Percentiles rank a stretch among this genome's conserved stretches.
These are phyloP conservation scores for Bettongia penicillata DNA, from an alignment of 2,113 vertebrate genomes.

Conservation along the genomic window DNA sequence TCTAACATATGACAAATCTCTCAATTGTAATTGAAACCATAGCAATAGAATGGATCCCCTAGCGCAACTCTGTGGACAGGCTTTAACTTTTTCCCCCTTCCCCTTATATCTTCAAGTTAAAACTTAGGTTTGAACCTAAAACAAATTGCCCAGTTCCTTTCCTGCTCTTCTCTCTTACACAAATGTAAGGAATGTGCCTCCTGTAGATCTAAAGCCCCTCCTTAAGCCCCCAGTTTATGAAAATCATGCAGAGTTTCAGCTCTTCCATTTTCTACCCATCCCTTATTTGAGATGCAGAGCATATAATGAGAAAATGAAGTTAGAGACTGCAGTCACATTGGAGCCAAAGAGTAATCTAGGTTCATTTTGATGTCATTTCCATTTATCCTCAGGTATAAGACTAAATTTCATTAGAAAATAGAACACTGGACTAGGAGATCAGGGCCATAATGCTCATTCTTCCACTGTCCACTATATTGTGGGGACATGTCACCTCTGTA, in stretches of 20 bases:
- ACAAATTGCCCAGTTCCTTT: not conserved
- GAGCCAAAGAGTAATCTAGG: not conserved
- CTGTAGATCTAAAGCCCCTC: not conserved
- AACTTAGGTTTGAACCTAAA: not conserved
- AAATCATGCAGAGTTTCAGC: not conserved
- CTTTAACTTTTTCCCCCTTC: constrained; percentile 16
- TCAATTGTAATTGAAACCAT: not conserved
- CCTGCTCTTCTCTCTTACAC: too few species aligned
- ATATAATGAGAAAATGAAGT: not conserved
- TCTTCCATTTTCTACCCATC: not conserved
- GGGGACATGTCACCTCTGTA: not conserved
- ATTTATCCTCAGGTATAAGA: not conserved
- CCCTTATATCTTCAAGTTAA: not conserved
- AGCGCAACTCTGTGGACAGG: not conserved
- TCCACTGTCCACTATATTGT: not conserved
- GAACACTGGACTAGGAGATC: not conserved
- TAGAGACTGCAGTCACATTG: not conserved
- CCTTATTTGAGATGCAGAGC: not conserved
- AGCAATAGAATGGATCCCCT: not conserved
- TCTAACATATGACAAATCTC: not conserved
- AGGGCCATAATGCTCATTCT: not conserved
- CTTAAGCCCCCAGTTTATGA: not conserved
- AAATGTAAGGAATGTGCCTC: not conserved
- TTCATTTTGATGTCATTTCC: not conserved
- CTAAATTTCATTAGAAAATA: constrained; percentile 32